Base-by-base conservation (phyloP, 1,140 invertebrate species). In the Temnothorax longispinosus region DNA sequence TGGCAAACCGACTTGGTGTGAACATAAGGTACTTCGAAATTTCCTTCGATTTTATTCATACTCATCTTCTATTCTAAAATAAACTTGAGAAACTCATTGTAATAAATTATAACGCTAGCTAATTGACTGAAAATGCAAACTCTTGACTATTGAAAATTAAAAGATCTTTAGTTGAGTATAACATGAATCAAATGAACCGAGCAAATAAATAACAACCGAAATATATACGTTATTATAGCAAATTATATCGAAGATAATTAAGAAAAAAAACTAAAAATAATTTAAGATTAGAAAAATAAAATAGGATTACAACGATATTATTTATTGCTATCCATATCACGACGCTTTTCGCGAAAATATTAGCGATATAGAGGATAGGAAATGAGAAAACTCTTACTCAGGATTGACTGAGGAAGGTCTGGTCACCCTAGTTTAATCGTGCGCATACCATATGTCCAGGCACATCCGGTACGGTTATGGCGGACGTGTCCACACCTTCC, bases 391-490 rank as follows among this genome's bases (percentile, higher is more conserved):
- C 69, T 84, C 69, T 82, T 60, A 72, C 35, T 15, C 67, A 27
- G 71, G 50, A 72, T 52, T 72, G 77, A 52, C 54, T 47, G 58
- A 87, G 81, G 65, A 78, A 75, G 35, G 78, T 60, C 58, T 76
- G 54, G 85, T 62, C 58, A 89, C 88, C 89, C 88, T 67, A 85
- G 71, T 75, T 89, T 89, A 87, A 90, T 85, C 88, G 80, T 64
- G 88, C 80, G 69, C 80, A 89, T 90, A 89, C 78, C 88, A 85
- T 89, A 90, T 90, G 89, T 89, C 85, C 60, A 54, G 67, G 21
- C 85, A 85, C 85, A 90, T 90, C 74, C 89, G 89, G 78, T 58
- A 87, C 74, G 78, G 72, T 87, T 89, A 90, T 87, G 78, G 85
- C 88, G 72, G 67, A 87, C 78, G 71, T 82, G 85, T 85, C 74